Conservation (phyloP, 2,797 vertebrate species). For the Choloepus didactylus region DNA sequence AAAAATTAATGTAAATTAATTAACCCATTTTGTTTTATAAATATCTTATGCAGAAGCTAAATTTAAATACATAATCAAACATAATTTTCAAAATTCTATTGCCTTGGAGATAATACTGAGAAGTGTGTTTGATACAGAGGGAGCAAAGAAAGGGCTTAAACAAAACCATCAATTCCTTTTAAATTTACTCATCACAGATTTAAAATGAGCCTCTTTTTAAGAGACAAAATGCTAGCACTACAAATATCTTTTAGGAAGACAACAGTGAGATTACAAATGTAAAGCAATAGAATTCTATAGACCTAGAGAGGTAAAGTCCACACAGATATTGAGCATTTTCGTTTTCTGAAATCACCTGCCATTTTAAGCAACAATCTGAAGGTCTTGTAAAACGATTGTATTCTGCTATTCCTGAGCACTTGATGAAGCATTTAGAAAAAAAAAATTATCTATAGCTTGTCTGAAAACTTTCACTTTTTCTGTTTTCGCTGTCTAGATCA, state of each 20-base stretch:
- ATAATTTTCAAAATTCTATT: neutral
- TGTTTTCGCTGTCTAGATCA: neutral
- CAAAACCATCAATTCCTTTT: neutral
- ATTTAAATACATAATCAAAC: slow-evolving; percentile 8
- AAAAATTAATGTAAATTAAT: neutral
- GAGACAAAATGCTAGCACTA: neutral
- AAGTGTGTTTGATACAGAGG: neutral
- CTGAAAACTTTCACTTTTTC: slow-evolving; percentile 49
- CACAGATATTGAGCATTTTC: slow-evolving; percentile 41
- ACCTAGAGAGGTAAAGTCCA: neutral
- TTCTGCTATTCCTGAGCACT: slow-evolving; percentile 19
- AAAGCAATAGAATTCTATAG: slow-evolving; percentile 47
- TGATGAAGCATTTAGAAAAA: slow-evolving; percentile 34
- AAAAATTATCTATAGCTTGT: neutral
- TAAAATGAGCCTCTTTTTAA: neutral
- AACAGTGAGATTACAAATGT: slow-evolving; percentile 57
- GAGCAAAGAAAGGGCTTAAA: neutral
- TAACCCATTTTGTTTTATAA: neutral
- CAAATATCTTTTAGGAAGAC: slow-evolving; percentile 55
- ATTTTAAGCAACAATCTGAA: slow-evolving; percentile 66
- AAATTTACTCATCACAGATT: slow-evolving; percentile 5
- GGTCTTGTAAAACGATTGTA: slow-evolving; percentile 41
- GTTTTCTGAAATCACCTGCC: slow-evolving; percentile 67
- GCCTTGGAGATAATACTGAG: neutral
- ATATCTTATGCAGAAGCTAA: neutral